Evolutionary conservation across 2,888 invertebrate genomes (phyloP).

Genomic region (Drosophila nigricruria): DNA sequence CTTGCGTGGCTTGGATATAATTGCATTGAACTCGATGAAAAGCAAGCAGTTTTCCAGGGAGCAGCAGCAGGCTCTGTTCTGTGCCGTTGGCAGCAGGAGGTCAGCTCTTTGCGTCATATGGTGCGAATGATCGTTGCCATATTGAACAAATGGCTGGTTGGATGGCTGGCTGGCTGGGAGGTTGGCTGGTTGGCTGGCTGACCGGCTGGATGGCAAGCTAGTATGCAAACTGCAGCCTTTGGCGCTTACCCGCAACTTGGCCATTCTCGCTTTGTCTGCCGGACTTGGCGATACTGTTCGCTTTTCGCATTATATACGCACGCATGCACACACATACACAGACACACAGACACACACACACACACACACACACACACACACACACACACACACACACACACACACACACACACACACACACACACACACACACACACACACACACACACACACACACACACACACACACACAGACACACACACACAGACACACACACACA

Average conservation of each 20-base stretch:
- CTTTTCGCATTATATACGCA: slow-evolving; percentile 21
- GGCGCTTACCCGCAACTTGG: slow-evolving; percentile 29
- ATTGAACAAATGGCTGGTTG: slow-evolving; percentile 67
- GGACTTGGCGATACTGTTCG: slow-evolving; percentile 18
- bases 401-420: background rate
- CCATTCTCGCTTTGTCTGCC: slow-evolving; percentile 19
- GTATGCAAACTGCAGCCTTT: slow-evolving; percentile 39
- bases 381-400: slow-evolving; percentile 8
- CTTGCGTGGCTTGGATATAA: slow-evolving; percentile 62
- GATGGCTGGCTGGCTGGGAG: background rate
- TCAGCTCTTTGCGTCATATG: slow-evolving; percentile 61
- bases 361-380: background rate
- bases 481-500: background rate
- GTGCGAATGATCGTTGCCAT: slow-evolving; percentile 78
- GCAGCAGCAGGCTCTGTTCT: slow-evolving; percentile 7
- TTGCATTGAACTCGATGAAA: slow-evolving; percentile 72
- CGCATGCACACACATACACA: background rate
- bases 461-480: background rate
- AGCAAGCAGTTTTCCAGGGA: slow-evolving; percentile 19
- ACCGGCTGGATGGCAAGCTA: slow-evolving; percentile 15
- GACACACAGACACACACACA: background rate
- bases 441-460: slow-evolving; percentile 7
- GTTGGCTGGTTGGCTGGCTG: background rate
- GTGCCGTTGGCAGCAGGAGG: slow-evolving; percentile 35
- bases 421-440: background rate